phyloP scores from a whole-genome alignment of 2,113 vertebrate genomes.

The Nothoprocta pentlandii region DNA sequence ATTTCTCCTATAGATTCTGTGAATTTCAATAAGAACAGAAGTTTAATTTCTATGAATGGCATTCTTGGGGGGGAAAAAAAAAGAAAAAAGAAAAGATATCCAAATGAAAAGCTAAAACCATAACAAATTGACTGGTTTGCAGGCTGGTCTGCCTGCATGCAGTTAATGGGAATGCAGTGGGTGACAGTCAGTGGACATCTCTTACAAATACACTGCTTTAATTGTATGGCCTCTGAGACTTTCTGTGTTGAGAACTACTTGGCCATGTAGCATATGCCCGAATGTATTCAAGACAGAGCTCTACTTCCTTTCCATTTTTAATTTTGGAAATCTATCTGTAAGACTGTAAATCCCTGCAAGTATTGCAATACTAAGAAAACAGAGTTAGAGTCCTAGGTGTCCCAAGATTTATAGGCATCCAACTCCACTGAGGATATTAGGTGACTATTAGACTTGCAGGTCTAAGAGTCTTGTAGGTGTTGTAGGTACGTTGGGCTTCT shows the following conservation, averaged over 20 bases:
- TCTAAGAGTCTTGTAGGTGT: no score
- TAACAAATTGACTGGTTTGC: not conserved
- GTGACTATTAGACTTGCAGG: not conserved
- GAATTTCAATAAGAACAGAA: not conserved
- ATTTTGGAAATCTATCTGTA: not conserved
- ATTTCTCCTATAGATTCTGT: not conserved
- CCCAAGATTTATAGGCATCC: accelerated
- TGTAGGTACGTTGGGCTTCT: not conserved
- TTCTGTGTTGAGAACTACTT: not conserved
- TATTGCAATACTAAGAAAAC: not conserved
- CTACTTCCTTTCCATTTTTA: not conserved
- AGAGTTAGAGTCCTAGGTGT: accelerated
- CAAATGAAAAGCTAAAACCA: not conserved
- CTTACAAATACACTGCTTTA: not conserved
- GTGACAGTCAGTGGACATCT: not conserved
- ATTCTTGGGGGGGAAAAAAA: not conserved
- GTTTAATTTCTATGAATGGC: not conserved
- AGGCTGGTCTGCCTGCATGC: not conserved
- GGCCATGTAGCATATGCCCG: not conserved
- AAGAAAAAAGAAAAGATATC: not conserved
- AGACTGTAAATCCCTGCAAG: not conserved
- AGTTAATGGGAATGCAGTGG: not conserved
- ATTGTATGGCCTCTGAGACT: not conserved
- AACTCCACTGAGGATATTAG: not conserved
- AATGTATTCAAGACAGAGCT: not conserved